Evolutionary conservation across 2,113 vertebrate genomes (phyloP).

Genomic region (Poeciliopsis prolifica): DNA sequence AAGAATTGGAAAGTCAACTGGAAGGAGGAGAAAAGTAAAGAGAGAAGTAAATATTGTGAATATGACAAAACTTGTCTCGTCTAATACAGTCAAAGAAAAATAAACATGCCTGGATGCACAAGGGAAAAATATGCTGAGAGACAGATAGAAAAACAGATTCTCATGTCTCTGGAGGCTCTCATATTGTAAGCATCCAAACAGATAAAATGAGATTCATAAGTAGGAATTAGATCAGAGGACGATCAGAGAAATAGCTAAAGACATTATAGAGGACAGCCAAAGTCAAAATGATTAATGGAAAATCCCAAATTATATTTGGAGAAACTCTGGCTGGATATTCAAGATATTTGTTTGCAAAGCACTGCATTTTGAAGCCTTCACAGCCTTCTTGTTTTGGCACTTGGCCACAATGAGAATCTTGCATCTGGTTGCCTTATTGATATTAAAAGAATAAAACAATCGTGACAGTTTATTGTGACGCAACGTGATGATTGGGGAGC

Average conservation of each 20-base stretch:
- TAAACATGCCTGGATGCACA: not conserved
- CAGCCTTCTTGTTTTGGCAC: not conserved
- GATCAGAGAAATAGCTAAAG: not conserved
- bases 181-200: not conserved
- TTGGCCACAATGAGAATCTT: not conserved
- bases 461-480: constrained; percentile 26
- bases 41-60: not conserved
- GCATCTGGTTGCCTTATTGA: constrained; percentile 7
- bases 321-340: constrained; percentile 27
- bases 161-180: constrained; percentile 16
- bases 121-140: not conserved
- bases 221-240: constrained; percentile 24
- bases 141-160: not conserved
- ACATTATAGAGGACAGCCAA: constrained; percentile 10
- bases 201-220: constrained; percentile 36
- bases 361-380: not conserved
- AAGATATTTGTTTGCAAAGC: constrained; percentile 46
- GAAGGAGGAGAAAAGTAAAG: not conserved
- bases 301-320: constrained; percentile 45
- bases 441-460: constrained; percentile 10
- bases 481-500: not conserved
- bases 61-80: constrained; percentile 5
- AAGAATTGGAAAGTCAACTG: not conserved
- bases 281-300: constrained; percentile 19
- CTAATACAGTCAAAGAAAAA: not conserved